Base-by-base conservation (phyloP, 1,140 invertebrate genomes). In the Philotrypesis tridentata region DNA sequence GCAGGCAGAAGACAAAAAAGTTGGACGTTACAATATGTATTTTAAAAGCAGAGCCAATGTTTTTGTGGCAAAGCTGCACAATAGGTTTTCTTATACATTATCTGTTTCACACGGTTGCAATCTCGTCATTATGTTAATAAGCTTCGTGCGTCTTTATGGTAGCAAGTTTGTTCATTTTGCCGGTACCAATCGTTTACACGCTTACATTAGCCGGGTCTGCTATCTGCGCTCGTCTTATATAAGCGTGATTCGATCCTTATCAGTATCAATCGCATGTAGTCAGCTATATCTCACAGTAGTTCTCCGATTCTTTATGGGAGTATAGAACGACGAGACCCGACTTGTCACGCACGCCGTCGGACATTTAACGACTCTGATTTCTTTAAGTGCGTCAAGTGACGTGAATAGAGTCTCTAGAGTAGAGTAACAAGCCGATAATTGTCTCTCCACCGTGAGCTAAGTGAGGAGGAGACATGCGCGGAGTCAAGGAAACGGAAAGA, bases 311-410 rank as follows among this genome's bases (percentile, higher is more conserved):
- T 65, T 6, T 21, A 14, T 9, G 63, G 21, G 48, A 65, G 63
- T 27, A 29, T 65, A 17, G 12, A 68, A 70, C 21, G 31, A 33
- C 31, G 40, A 55, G 40, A 60, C n/a, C 3, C 8, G 21, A 17
- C 27, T 68, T 60, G 40, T 79, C 65, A 33, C 43, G 78, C 48
- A 23, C 33, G 29, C n/a, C 31, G 5, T 61, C 31, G 25, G 48
- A 68, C 73, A 68, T 81, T 75, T 81, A 68, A 75, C 31, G 61
- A 81, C 40, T 67, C n/a, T 76, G 63, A 75, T 80, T 73, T 80
- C 61, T 75, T 75, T 31, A 48, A 70, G 63, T 60, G 29, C 72
- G 43, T 76, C 61, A 80, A 80, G 63, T 73, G 25, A 80, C 63
- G 40, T 43, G 72, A 81, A 70, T 75, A 70, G 40, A 70, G 43